phyloP scores from a whole-genome alignment of 1,140 invertebrate genomes.

The Acromyrmex heyeri region DNA sequence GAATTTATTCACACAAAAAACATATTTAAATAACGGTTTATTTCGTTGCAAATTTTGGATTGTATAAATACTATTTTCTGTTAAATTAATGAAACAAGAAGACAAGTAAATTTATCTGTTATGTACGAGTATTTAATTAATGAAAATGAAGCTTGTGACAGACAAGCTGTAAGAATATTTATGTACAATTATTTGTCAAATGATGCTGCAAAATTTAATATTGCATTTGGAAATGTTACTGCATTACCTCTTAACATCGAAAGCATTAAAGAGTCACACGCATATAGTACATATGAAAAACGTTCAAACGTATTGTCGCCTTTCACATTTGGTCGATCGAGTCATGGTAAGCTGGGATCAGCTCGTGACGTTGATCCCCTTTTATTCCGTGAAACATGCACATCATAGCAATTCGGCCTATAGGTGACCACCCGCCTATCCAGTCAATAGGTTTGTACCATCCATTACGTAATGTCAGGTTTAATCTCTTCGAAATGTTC shows the following conservation, averaged over 20 bases:
- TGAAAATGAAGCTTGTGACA: not conserved
- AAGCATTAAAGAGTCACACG: not conserved
- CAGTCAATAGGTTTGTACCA: slow-evolving; percentile 47
- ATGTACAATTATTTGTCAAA: not conserved
- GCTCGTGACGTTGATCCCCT: slow-evolving; percentile 40
- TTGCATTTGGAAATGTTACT: not conserved
- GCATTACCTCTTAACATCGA: not conserved
- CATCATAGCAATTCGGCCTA: slow-evolving; percentile 29
- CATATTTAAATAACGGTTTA: slow-evolving; percentile 21
- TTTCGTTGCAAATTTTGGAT: not conserved
- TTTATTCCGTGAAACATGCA: slow-evolving; percentile 36
- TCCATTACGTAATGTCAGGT: slow-evolving; percentile 60
- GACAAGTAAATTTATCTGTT: not conserved
- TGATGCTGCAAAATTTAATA: not conserved
- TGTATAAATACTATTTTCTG: not conserved
- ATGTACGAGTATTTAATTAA: not conserved
- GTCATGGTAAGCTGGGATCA: slow-evolving; percentile 44
- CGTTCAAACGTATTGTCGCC: slow-evolving; percentile 36
- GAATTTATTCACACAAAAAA: slow-evolving; percentile 20
- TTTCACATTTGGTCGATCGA: slow-evolving; percentile 22
- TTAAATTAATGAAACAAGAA: not conserved
- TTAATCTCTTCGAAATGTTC: slow-evolving; percentile 56
- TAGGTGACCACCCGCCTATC: slow-evolving; percentile 3
- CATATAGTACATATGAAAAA: not conserved
- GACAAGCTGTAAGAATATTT: slow-evolving; percentile 1